These are phyloP conservation scores for Halcyon malimbica DNA, from an alignment of 2,113 vertebrate species.

Conservation along the genomic window DNA sequence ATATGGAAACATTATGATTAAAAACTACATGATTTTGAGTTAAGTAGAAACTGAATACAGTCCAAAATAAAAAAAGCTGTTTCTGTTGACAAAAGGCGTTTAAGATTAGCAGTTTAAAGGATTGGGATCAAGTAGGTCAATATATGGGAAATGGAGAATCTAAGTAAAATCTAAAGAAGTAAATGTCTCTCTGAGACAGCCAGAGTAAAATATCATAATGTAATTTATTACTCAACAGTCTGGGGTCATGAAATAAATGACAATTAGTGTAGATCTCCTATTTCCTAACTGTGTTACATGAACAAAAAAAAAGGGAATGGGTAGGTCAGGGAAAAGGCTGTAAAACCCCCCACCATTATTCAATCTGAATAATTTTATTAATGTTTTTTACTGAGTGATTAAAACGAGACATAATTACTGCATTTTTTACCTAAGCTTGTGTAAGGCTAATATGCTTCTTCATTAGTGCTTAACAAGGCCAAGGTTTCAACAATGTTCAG, in stretches of 20 bases:
- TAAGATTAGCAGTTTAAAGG: background rate
- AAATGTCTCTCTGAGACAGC: background rate
- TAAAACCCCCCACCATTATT: background rate
- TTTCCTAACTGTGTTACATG: background rate
- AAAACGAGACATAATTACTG: background rate
- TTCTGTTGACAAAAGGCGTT: background rate
- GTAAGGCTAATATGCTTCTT: background rate
- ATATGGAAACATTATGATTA: background rate
- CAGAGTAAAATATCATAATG: background rate
- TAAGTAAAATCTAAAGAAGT: background rate
- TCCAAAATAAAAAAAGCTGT: background rate
- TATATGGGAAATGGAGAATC: background rate
- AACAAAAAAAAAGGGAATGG: background rate
- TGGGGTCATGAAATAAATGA: background rate
- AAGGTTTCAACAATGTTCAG: background rate
- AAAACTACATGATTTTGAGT: background rate
- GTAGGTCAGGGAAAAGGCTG: background rate
- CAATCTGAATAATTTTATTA: background rate
- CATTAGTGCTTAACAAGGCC: background rate
- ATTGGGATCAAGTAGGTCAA: background rate
- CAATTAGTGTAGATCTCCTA: background rate
- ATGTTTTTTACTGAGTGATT: background rate
- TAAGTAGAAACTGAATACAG: background rate
- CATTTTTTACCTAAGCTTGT: conserved; percentile 8
- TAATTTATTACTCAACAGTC: background rate